A percentile compares a stretch with the other conserved stretches of the same genome.
These are phyloP conservation scores for Cygnus buccinator DNA, from an alignment of 2,113 vertebrate species.

Conservation along the genomic window DNA sequence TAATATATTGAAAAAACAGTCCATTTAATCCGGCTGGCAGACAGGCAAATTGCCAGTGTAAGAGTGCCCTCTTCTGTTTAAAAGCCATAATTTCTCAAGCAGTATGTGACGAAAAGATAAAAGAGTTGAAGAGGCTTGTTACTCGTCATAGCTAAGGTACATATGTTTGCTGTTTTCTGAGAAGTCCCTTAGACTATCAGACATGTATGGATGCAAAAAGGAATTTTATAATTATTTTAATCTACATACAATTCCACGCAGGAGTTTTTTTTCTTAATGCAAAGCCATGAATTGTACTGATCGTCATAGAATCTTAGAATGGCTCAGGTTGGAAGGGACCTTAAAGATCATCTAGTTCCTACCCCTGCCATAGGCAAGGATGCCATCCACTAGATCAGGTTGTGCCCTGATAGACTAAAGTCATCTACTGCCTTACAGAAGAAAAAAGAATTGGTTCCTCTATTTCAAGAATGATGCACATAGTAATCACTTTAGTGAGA, in stretches of 20 bases:
- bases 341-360: no score
- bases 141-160: background rate
- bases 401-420: background rate
- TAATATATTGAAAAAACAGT: background rate
- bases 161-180: background rate
- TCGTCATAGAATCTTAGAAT: background rate
- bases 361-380: no score
- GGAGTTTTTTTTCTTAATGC: background rate
- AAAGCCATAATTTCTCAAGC: background rate
- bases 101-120: background rate
- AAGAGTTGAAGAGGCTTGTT: background rate
- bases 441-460: background rate
- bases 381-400: no score
- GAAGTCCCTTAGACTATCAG: background rate
- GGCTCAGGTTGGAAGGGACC: no score
- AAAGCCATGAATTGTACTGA: background rate
- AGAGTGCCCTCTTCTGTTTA: slow-evolving; percentile 65
- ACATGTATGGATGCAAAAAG: background rate
- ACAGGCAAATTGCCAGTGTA: slow-evolving; percentile 12
- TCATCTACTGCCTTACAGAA: background rate
- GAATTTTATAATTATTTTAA: background rate
- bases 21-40: background rate
- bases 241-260: background rate
- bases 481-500: background rate
- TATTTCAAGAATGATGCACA: background rate